Evolutionary conservation across 2,888 invertebrate species (phyloP), one percentile per base, ranked within the genome.

Genomic region (Gordius sp.): DNA sequence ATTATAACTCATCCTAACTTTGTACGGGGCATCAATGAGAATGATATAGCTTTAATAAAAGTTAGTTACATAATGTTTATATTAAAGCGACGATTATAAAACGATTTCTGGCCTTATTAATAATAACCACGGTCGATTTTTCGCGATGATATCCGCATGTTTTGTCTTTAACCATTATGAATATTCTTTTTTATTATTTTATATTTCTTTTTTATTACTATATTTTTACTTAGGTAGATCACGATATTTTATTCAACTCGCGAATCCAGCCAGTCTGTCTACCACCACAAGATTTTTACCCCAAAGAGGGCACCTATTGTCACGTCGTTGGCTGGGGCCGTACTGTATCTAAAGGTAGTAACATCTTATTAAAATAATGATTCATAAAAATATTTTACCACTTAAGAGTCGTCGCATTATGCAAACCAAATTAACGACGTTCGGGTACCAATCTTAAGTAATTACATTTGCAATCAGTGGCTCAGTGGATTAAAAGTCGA

Each of bases 391-490:
- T n/a, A n/a, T n/a, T n/a, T n/a, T n/a, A n/a, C n/a, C n/a, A n/a
- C n/a, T 47, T 20, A n/a, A 47, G 47, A 47, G 8, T 18, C 47
- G 47, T 47, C 20, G 8, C 23, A n/a, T 4, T 47, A 47, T 47
- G 8, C 47, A 4, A 47, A 47, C 47, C 47, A 47, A 47, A 47
- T 47, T 18, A 8, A 20, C 20, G 16, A 47, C 16, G 47, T 47
- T 4, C 4, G 20, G 20, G 47, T 47, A 4, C 47, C 47, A 8
- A 47, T 47, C 8, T 20, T 47, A 20, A 47, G 47, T 23, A 47
- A 47, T 47, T 47, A 47, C 47, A 23, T 47, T 47, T 47, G 47
- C 47, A 47, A 47, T 47, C n/a, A 47, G 20, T 47, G 47, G 47
- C 20, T 47, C 8, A 47, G 20, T 18, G 20, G 20, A 4, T 47